Base-by-base conservation (phyloP, 2,797 vertebrate species). In the Phyllotis vaccarum region DNA sequence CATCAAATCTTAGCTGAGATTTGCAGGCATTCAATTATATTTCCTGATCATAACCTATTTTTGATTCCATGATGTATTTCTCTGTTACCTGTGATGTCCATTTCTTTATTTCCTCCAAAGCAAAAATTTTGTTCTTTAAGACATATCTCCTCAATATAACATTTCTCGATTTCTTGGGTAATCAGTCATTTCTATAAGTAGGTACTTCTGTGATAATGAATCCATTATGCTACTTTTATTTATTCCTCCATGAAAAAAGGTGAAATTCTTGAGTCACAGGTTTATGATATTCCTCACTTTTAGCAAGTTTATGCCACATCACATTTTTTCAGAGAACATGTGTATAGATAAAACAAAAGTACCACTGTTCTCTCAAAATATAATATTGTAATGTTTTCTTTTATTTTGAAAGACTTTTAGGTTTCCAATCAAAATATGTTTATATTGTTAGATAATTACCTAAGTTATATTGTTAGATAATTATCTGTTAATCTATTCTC, bases 371-470 rank as follows among this genome's bases (percentile, higher is more conserved):
- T 40, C 11, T 75, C 24, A 58, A 22, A 75, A 75, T 76, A 29
- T 46, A 29, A 66, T 82, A 34, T 2, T 76, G 37, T 82, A 37
- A 60, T 88, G 24, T 40, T 95, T 3, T 82, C 14, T 90, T 92
- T 24, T 79, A 66, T 66, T 81, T 7, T 56, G 37, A 68, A 2
- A 70, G 24, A 85, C 0, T 1, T 94, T 85, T 72, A 81, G 60
- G 21, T 37, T 86, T 6, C 4, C 34, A 86, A 89, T 60, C 14
- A 46, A 76, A 85, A 46, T 56, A 10, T 85, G 16, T 78, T 85
- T 85, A 54, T 78, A 17, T 9, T 46, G 37, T 86, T 81, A 89
- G 66, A 92, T 92, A 62, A 88, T 90, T 85, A 87, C 86, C 80
- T 78, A 92, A 79, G 3, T 74, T 43, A 75, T 72, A n/a, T n/a